Percentiles rank a stretch among this genome's conserved stretches.
Evolutionary conservation across 2,797 vertebrate species (phyloP).

Genomic region (Gymnoscopelus microlampas): DNA sequence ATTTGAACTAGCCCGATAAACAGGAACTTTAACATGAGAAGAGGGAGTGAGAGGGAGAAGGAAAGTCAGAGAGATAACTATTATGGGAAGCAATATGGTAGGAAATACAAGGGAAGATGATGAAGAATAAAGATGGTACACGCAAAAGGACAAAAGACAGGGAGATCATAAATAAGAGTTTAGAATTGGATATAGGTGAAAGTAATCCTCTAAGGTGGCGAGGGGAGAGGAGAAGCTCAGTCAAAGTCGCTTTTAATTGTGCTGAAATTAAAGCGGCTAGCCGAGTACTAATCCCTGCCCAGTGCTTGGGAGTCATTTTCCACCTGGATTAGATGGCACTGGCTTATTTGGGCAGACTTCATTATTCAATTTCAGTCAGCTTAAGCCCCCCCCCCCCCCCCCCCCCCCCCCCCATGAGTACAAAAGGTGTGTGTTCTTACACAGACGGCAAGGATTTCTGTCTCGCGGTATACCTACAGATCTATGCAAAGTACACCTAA

Average conservation of each 20-base stretch:
- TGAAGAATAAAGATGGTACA: slow-evolving; percentile 25
- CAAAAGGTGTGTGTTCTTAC: slow-evolving; percentile 64
- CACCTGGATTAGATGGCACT: slow-evolving; percentile 80
- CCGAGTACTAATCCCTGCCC: slow-evolving; percentile 76
- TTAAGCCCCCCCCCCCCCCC: slow-evolving; percentile 38
- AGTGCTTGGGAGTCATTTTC: slow-evolving; percentile 78
- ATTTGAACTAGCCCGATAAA: slow-evolving; percentile 76
- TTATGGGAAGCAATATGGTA: slow-evolving; percentile 20
- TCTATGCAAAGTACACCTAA: slow-evolving; percentile 67
- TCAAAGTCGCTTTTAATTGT: slow-evolving; percentile 87
- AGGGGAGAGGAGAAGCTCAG: slow-evolving; percentile 58
- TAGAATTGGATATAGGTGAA: slow-evolving; percentile 49
- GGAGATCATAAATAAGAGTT: slow-evolving; percentile 30
- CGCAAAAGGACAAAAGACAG: slow-evolving; percentile 8
- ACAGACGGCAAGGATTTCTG: slow-evolving; percentile 57
- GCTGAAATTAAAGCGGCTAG: slow-evolving; percentile 81
- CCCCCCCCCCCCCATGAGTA: slow-evolving; percentile 25
- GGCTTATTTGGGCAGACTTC: slow-evolving; percentile 76
- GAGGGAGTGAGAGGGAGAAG: slow-evolving; percentile 32
- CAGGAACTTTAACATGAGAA: slow-evolving; percentile 73
- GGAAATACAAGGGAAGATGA: slow-evolving; percentile 25
- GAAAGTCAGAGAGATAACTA: slow-evolving; percentile 22
- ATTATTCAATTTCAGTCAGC: slow-evolving; percentile 76
- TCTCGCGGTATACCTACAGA: slow-evolving; percentile 44
- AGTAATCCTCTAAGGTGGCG: slow-evolving; percentile 59